Conservation (phyloP, 1,140 invertebrate species). For the Drosophila orosa region DNA sequence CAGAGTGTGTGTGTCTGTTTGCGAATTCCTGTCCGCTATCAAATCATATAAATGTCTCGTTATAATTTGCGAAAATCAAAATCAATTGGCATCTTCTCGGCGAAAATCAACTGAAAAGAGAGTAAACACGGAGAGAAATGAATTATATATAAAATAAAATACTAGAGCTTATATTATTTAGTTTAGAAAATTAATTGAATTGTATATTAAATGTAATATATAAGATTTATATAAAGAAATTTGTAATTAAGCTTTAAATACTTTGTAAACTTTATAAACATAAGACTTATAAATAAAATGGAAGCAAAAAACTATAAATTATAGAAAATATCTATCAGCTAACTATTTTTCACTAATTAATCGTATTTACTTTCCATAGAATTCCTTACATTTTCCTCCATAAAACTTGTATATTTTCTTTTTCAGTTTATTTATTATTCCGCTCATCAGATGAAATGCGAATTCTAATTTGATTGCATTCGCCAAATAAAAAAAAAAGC, state of each 20-base stretch:
- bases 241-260: not conserved
- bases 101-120: constrained; percentile 58
- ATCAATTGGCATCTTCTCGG: constrained; percentile 72
- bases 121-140: constrained; percentile 6
- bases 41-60: constrained; percentile 62
- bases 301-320: not conserved
- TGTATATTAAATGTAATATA: not conserved
- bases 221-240: not conserved
- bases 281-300: too few species aligned
- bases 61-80: constrained; percentile 73
- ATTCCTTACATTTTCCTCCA: not conserved
- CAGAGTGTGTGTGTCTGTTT: constrained; percentile 3
- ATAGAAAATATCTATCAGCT: not conserved
- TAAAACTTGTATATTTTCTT: constrained; percentile 7
- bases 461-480: constrained; percentile 78
- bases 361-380: not conserved
- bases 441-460: constrained; percentile 33
- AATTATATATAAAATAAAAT: too few species aligned
- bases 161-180: not conserved
- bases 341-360: not conserved
- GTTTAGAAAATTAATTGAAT: not conserved
- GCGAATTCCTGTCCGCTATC: constrained; percentile 47
- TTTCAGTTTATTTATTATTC: constrained; percentile 41
- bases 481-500: constrained; percentile 46
- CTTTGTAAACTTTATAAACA: not conserved